Evolutionary conservation across 53 echinoderm and acorn worm species (phyloP).

Genomic region (Temnopleurus reevesii): DNA sequence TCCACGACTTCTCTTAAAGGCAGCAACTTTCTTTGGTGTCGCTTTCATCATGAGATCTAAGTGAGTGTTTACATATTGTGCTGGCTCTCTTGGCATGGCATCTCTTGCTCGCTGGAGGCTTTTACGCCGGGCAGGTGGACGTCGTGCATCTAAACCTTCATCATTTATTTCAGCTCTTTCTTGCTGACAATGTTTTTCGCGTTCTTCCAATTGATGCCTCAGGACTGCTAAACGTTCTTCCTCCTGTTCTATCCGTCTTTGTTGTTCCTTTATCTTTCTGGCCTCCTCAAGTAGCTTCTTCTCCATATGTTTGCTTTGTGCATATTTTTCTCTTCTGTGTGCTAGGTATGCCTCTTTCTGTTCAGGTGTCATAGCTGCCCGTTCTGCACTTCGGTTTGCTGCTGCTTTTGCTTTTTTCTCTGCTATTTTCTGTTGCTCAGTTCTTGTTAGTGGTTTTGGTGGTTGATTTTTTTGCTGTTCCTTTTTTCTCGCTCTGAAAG

Average conservation of each 20-base stretch:
- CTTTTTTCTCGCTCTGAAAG: no score
- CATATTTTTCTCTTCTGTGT: no score
- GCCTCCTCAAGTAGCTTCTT: not conserved
- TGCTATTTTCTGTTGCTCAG: no score
- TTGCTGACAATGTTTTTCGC: no score
- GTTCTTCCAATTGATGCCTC: no score
- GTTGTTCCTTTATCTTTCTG: not conserved
- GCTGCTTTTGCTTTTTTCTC: no score
- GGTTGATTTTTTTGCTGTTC: no score
- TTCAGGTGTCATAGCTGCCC: not conserved
- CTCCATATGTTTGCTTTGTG: not conserved
- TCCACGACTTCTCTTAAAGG: not conserved
- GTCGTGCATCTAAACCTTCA: not conserved
- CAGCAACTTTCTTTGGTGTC: not conserved
- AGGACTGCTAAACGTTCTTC: not conserved
- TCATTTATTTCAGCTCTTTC: not conserved
- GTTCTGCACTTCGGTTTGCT: no score
- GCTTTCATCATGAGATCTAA: not conserved
- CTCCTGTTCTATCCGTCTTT: not conserved
- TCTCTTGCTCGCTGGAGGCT: not conserved
- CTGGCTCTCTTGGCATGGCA: not conserved
- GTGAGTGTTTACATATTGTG: not conserved
- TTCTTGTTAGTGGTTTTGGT: no score
- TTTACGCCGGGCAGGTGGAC: not conserved
- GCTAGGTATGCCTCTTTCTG: not conserved